phyloP scores from a whole-genome alignment of 2,888 invertebrate genomes.

The Nephrocerus scutellatus region DNA sequence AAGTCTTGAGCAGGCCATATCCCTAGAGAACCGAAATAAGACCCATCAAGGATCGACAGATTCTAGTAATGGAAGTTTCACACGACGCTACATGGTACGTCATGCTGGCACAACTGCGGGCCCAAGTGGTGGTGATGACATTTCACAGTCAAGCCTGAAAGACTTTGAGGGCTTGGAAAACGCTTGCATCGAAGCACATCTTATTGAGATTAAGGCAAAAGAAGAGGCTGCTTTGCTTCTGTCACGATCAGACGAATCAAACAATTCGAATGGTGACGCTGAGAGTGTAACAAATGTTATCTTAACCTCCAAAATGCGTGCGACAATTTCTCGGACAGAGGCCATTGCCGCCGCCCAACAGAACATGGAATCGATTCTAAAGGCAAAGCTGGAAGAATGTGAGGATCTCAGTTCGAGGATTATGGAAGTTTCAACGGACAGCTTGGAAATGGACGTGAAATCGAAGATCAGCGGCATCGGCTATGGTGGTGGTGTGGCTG shows the following conservation, averaged over 20 bases:
- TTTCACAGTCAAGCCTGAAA: slow-evolving; percentile 78
- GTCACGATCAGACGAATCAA: slow-evolving; percentile 49
- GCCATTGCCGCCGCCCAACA: slow-evolving; percentile 28
- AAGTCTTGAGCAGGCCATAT: slow-evolving; percentile 77
- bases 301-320: slow-evolving; percentile 30
- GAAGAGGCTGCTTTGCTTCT: slow-evolving; percentile 75
- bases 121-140: slow-evolving; percentile 69
- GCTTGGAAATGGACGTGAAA: slow-evolving; percentile 52
- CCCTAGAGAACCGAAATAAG: slow-evolving; percentile 67
- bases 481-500: too few species aligned
- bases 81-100: slow-evolving; percentile 62
- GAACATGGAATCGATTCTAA: slow-evolving; percentile 42
- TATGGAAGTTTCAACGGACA: slow-evolving; percentile 59
- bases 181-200: slow-evolving; percentile 76
- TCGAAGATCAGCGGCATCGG: slow-evolving; percentile 28
- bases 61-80: slow-evolving; percentile 75
- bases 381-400: slow-evolving; percentile 43
- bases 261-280: slow-evolving; percentile 41
- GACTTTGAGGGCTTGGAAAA: slow-evolving; percentile 90
- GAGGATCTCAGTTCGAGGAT: slow-evolving; percentile 46
- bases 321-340: slow-evolving; percentile 36
- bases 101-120: slow-evolving; percentile 53
- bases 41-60: slow-evolving; percentile 70
- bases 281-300: slow-evolving; percentile 26
- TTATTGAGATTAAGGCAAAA: slow-evolving; percentile 73